These are phyloP conservation scores for Kryptopterus vitreolus DNA, from an alignment of 2,797 vertebrate species.

Conservation along the genomic window DNA sequence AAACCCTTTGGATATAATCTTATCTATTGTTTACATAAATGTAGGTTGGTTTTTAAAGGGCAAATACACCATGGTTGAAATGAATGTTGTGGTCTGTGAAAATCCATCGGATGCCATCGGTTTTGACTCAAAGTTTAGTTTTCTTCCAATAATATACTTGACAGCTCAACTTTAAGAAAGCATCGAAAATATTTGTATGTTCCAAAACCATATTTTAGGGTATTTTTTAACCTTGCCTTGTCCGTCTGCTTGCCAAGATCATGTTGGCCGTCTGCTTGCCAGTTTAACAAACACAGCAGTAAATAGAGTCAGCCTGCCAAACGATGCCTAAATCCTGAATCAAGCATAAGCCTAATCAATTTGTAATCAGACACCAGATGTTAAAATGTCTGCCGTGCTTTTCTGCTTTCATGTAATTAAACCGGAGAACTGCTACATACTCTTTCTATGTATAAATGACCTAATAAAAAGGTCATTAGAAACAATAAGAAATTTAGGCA, in stretches of 20 bases:
- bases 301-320: not conserved
- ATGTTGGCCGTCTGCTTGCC: too few relatives aligned
- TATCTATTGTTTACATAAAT: not conserved
- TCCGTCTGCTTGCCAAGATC: not conserved
- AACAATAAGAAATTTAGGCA: not conserved
- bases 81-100: not conserved
- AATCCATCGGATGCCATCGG: not conserved
- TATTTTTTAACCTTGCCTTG: not conserved
- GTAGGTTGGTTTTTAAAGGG: not conserved
- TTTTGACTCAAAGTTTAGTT: not conserved
- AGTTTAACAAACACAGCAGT: not conserved
- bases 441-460: not conserved
- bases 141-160: not conserved
- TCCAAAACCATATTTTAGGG: not conserved
- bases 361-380: conserved; percentile 9
- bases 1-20: not conserved
- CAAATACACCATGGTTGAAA: not conserved
- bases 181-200: not conserved
- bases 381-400: not conserved
- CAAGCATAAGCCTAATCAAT: not conserved
- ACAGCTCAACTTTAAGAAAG: not conserved
- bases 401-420: not conserved
- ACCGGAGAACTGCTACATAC: not conserved
- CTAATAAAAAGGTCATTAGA: not conserved
- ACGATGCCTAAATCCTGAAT: not conserved